Base-by-base conservation (phyloP, 2,113 vertebrate species). In the Melanerpes formicivorus region DNA sequence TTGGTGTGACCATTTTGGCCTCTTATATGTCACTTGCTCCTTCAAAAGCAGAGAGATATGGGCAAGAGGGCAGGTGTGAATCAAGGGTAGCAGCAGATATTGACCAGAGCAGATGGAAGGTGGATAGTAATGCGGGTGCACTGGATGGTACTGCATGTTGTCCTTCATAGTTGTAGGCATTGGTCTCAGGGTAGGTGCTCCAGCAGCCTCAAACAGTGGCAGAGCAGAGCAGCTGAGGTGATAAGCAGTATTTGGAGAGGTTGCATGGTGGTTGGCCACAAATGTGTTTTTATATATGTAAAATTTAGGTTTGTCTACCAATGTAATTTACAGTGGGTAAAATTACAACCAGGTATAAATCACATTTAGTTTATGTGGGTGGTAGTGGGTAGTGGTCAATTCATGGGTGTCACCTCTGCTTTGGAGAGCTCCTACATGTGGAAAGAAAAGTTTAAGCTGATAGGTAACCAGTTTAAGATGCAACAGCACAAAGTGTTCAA, bases 161-260 rank as follows among this genome's bases (percentile, higher is more conserved):
- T 66, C 44, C 37, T 52, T n/a, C 0, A 1, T 44, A 18, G 30
- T 29, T 0, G 0, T 52, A 8, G 37, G 48, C 67, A 32, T 15
- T 1, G 2, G 6, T 3, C 52, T 5, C 26, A 5, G 62, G 34
- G 13, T 15, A 8, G 6, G 16, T 21, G 69, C 44, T 83, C 5
- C 81, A 69, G 21, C 21, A 27, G 59, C 50, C 64, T 66, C 18
- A 10, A 15, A 1, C 30, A 10, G 27, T 40, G 66, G 21, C 59
- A 25, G 1, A 62, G 14, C 12, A 23, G 46, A 69, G 55, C 0
- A 0, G 14, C 56, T 34, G 72, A 11, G 2, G 19, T 66, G 60
- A 7, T 44, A 15, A 63, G 23, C 4, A 14, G 65, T 48, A 58
- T 37, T n/a, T 30, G 72, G 25, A 66, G 76, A 76, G 37, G 32